Base-by-base conservation (phyloP, 2,797 vertebrate species). In the Sebastes diploproa region DNA sequence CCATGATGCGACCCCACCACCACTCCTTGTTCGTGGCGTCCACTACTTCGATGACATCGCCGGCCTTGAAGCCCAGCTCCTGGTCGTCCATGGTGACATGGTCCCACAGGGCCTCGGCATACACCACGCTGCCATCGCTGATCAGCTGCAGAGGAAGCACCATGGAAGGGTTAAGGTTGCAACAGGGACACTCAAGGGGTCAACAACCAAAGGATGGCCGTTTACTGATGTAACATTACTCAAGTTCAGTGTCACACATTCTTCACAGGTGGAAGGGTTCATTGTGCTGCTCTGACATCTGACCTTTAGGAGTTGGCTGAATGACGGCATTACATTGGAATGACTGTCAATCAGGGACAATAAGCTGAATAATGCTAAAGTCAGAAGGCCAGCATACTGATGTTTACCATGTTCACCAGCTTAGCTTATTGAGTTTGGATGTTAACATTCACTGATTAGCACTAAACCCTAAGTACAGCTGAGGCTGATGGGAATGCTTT, bases 21-120 rank as follows among this genome's bases (percentile, higher is more conserved):
- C 98, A 99, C 94, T 99, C 98, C 83, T 98, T 98, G 95, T 98
- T 98, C 42, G 96, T 97, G 72, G 98, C 98, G 46, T 99, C 98
- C 93, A 99, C 97, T 72, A 99, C 98, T 96, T 99, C 96, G 36
- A 99, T 97, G 91, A 98, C 97, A 1, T 98, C 98, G 0, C 97
- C 97, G 0, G 97, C 98, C 89, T 99, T 98, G 94, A 99, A 99
- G 73, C 97, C 98, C 89, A 99, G 95, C 92, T 99, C 98, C 90
- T 98, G 97, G 94, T 99, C 97, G 1, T 99, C 98, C 98, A 99
- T 99, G 58, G 98, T 99, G 91, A 99, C 97, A 13, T 99, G 98
- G 94, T 99, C 98, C 98, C 98, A 99, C 56, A 99, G 97, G 3
- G 97, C 98, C 85, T 99, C 98, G 0, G 98, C 98, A 0, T 96